These are phyloP conservation scores for Spongilla lacustris DNA, from an alignment of 37 sponge, comb jelly and placozoan genomes.

Conservation along the genomic window DNA sequence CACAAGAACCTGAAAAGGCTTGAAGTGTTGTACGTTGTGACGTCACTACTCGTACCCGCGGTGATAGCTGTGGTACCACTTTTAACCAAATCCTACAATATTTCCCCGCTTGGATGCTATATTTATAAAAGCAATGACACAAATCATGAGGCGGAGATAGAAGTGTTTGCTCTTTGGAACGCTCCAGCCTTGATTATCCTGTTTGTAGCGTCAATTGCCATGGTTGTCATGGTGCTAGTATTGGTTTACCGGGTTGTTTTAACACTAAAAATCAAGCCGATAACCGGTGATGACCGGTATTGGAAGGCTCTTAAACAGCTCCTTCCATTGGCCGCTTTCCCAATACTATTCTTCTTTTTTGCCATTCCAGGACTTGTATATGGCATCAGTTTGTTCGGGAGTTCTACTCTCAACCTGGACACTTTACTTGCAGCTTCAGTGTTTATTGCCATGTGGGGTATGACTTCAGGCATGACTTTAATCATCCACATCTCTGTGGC, in stretches of 20 bases:
- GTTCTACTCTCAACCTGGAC: no score
- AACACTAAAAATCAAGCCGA: not conserved
- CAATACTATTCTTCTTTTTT: not conserved
- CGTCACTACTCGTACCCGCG: no score
- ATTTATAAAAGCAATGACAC: not conserved
- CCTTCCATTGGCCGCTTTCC: not conserved
- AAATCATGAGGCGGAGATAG: not conserved
- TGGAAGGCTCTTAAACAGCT: not conserved
- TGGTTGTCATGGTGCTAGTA: not conserved
- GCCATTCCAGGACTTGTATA: not conserved
- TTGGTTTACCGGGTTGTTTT: not conserved
- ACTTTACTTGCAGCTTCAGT: no score
- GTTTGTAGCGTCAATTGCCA: not conserved
- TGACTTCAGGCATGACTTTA: no score
- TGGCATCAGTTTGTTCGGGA: not conserved
- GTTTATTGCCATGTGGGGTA: no score
- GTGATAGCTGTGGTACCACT: no score
- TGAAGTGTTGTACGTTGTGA: no score
- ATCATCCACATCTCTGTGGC: no score
- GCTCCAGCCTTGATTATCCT: not conserved
- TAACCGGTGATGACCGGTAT: not conserved
- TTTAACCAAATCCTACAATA: not conserved
- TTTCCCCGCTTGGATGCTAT: not conserved
- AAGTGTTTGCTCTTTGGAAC: not conserved
- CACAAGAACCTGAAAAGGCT: no score